Evolutionary conservation across 1,140 invertebrate species (phyloP).

Genomic region (Arion vulgaris): DNA sequence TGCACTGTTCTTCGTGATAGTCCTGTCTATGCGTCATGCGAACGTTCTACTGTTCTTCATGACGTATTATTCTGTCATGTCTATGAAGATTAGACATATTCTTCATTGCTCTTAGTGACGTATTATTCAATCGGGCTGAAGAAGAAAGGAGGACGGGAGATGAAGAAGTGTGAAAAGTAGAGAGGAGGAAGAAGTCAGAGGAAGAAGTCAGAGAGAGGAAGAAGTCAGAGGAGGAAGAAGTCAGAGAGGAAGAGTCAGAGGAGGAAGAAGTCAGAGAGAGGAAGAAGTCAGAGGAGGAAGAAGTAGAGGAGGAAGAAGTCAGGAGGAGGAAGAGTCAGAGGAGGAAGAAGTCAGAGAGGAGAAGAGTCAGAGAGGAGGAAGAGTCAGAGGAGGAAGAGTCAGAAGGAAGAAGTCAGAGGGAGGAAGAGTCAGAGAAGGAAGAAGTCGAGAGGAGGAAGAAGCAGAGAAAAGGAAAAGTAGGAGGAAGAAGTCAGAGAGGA

Average conservation of each 20-base stretch:
- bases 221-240: slow-evolving; percentile 10
- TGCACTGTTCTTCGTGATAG: too few relatives aligned
- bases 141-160: too few relatives aligned
- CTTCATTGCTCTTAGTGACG: too few relatives aligned
- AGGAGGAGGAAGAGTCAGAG: neutral
- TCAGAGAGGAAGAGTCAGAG: slow-evolving; percentile 2
- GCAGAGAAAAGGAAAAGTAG: neutral
- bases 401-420: neutral
- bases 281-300: neutral
- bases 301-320: neutral
- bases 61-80: too few relatives aligned
- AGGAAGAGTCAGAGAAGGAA: slow-evolving; percentile 15
- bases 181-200: slow-evolving; percentile 21
- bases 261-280: slow-evolving; percentile 1
- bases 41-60: too few relatives aligned
- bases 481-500: neutral
- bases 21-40: too few relatives aligned
- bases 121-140: too few relatives aligned
- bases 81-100: too few relatives aligned
- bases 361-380: neutral
- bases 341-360: neutral
- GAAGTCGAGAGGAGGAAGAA: neutral
- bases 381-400: slow-evolving; percentile 3
- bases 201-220: slow-evolving; percentile 6
- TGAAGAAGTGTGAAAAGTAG: slow-evolving; percentile 3